These are phyloP conservation scores for Acrocephalus arundinaceus DNA, from an alignment of 2,113 vertebrate species.

Conservation along the genomic window DNA sequence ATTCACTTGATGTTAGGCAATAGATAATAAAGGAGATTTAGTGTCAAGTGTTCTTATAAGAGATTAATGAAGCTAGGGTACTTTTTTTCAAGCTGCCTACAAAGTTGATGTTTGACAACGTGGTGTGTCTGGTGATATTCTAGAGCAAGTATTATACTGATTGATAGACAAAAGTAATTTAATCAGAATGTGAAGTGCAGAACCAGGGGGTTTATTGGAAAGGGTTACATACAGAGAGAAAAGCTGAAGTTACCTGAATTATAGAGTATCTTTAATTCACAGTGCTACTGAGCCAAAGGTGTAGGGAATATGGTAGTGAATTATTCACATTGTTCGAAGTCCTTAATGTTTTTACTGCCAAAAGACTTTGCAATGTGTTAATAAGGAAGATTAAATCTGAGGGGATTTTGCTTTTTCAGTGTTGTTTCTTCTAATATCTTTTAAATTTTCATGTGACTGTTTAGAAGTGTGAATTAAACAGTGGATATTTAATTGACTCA, in stretches of 20 bases:
- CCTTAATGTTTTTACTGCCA: neutral
- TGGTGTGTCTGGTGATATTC: neutral
- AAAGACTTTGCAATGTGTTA: neutral
- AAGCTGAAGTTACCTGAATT: neutral
- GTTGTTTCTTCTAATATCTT: neutral
- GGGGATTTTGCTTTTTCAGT: neutral
- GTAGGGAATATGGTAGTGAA: neutral
- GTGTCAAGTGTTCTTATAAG: neutral
- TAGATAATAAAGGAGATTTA: neutral
- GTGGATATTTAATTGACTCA: accelerated
- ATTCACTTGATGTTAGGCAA: neutral
- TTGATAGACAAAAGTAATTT: neutral
- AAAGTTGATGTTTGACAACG: neutral
- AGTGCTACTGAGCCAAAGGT: neutral
- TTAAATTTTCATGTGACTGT: neutral
- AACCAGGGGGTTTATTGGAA: neutral
- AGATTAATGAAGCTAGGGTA: neutral
- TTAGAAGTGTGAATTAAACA: neutral
- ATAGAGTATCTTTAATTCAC: neutral
- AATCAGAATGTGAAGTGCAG: neutral
- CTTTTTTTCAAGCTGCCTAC: neutral
- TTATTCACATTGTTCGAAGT: neutral
- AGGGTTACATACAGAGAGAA: neutral
- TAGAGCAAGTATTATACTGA: neutral
- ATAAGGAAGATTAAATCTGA: neutral